Percentiles rank a stretch among this genome's conserved stretches.
phyloP scores from a whole-genome alignment of 2,113 vertebrate genomes.

The Corydoras maculifer region DNA sequence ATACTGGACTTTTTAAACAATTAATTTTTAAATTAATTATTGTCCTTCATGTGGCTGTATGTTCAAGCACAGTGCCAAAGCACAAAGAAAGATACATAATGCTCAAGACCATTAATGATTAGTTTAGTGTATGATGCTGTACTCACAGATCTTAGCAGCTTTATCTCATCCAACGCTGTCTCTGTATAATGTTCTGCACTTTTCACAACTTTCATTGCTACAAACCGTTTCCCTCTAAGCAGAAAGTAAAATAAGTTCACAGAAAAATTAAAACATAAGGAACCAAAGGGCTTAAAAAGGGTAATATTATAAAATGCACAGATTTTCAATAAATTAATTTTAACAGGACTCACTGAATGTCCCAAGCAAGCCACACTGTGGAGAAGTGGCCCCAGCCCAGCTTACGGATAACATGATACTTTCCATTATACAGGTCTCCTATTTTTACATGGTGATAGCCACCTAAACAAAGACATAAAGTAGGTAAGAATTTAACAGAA shows the following conservation, averaged over 20 bases:
- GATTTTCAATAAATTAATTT: not conserved
- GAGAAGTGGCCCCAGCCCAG: slow-evolving; percentile 98
- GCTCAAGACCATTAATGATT: no score
- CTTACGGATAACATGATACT: slow-evolving; percentile 95
- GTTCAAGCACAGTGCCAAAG: no score
- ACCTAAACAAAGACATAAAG: slow-evolving; percentile 58
- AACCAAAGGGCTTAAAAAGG: not conserved
- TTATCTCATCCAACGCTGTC: slow-evolving; percentile 95
- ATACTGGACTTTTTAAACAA: no score
- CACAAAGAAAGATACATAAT: no score
- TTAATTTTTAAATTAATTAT: no score
- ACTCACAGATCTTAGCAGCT: slow-evolving; percentile 89
- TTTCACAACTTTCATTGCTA: slow-evolving; percentile 98
- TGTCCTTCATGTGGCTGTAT: no score
- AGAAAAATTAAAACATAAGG: not conserved
- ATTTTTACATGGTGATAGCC: slow-evolving; percentile 97
- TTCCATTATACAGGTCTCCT: slow-evolving; percentile 90
- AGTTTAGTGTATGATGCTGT: not conserved
- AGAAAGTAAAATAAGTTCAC: not conserved
- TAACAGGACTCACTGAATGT: slow-evolving; percentile 79
- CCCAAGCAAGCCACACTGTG: slow-evolving; percentile 96
- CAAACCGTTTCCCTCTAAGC: slow-evolving; percentile 84
- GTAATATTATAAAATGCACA: not conserved
- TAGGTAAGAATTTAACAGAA: not conserved
- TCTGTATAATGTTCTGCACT: slow-evolving; percentile 98